Evolutionary conservation across 2,797 vertebrate species (phyloP).

Genomic region (Chelmon rostratus): DNA sequence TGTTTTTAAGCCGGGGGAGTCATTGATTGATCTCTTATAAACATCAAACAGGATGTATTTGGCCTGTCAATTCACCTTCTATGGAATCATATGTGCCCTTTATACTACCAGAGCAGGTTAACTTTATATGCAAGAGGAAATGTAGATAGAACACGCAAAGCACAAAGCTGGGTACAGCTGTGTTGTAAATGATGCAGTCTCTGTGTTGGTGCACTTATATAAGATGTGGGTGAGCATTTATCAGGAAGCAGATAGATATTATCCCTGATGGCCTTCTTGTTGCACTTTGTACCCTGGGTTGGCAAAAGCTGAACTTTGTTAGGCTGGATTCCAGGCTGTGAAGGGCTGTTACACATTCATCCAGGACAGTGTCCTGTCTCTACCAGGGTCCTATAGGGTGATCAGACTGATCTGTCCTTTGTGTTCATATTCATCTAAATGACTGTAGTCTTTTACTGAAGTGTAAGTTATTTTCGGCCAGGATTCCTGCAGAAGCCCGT

Average conservation of each 20-base stretch:
- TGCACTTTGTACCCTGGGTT: slow-evolving; percentile 58
- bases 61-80: not conserved
- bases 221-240: slow-evolving; percentile 27
- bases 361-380: not conserved
- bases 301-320: slow-evolving; percentile 52
- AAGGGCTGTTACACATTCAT: slow-evolving; percentile 53
- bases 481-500: not conserved
- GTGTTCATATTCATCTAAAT: not conserved
- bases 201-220: slow-evolving; percentile 15
- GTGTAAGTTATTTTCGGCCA: not conserved
- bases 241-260: slow-evolving; percentile 21
- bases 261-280: slow-evolving; percentile 14
- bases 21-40: not conserved
- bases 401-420: not conserved
- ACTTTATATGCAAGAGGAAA: too few relatives aligned
- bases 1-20: not conserved
- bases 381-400: not conserved
- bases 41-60: not conserved
- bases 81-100: not conserved
- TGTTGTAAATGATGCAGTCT: not conserved
- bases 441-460: too few relatives aligned
- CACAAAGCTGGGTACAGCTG: not conserved
- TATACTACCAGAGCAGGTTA: not conserved
- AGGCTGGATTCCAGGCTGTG: not conserved
- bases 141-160: too few relatives aligned